These are phyloP conservation scores for Siderastrea siderea DNA, from an alignment of 92 coral and sea anemone species.

Conservation along the genomic window DNA sequence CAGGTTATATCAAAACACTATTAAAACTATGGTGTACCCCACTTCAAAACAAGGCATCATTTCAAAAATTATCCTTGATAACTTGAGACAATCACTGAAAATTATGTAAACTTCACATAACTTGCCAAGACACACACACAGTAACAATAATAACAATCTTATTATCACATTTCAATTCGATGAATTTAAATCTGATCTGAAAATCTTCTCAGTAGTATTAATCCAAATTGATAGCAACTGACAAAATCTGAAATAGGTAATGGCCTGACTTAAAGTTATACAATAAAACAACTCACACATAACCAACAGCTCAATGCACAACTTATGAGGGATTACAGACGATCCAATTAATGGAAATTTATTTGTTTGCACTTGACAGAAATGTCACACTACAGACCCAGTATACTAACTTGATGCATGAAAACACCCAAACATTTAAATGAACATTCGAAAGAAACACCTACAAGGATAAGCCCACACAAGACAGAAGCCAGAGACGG, in stretches of 20 bases:
- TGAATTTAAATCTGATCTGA: conserved; percentile 2
- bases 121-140: background rate
- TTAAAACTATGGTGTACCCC: too few species aligned
- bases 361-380: conserved; percentile 1
- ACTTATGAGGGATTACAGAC: background rate
- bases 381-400: background rate
- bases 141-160: background rate
- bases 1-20: too few species aligned
- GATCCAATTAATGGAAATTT: background rate
- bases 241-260: background rate
- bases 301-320: background rate
- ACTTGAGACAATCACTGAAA: background rate
- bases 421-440: background rate
- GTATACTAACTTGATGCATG: background rate
- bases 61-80: background rate
- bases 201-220: background rate
- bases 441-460: background rate
- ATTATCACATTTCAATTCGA: conserved; percentile 8
- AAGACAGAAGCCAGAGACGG: background rate
- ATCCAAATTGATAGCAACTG: background rate
- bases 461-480: background rate
- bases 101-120: background rate
- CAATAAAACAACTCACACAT: background rate
- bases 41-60: too few species aligned
- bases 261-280: background rate